These are phyloP conservation scores for Myotis myotis DNA, from an alignment of 2,797 vertebrate genomes.

Conservation along the genomic window DNA sequence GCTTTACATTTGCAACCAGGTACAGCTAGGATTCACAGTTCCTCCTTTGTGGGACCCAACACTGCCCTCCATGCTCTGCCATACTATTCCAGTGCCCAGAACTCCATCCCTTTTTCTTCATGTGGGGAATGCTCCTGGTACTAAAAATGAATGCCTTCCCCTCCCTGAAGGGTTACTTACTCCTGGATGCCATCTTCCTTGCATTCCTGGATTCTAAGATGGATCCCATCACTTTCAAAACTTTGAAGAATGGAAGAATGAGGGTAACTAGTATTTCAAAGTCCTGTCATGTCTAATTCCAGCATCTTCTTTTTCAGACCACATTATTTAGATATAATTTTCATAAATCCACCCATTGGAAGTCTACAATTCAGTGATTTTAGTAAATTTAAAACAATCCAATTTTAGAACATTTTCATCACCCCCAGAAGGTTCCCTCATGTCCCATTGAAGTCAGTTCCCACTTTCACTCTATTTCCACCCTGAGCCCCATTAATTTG, in stretches of 20 bases:
- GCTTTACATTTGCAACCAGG: not conserved
- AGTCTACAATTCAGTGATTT: not conserved
- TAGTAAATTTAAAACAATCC: not conserved
- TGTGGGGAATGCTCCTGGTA: not conserved
- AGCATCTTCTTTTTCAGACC: not conserved
- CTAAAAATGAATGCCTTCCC: not conserved
- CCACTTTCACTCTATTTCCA: not conserved
- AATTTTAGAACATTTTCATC: not conserved
- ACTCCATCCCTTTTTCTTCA: not conserved
- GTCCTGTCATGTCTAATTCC: not conserved
- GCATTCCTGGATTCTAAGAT: not conserved
- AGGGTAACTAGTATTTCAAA: not conserved
- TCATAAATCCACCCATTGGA: not conserved
- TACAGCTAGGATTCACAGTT: fast-evolving
- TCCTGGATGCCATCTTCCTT: not conserved
- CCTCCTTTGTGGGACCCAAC: not conserved
- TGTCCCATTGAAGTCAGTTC: not conserved
- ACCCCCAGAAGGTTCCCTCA: not conserved
- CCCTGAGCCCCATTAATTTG: not conserved
- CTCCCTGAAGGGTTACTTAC: not conserved
- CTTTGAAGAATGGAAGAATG: not conserved
- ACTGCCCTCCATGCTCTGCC: not conserved
- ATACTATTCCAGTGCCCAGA: not conserved
- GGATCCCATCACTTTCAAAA: not conserved
- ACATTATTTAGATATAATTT: not conserved